Conservation (phyloP, 1,140 invertebrate species). For the Drosophila persimilis region DNA sequence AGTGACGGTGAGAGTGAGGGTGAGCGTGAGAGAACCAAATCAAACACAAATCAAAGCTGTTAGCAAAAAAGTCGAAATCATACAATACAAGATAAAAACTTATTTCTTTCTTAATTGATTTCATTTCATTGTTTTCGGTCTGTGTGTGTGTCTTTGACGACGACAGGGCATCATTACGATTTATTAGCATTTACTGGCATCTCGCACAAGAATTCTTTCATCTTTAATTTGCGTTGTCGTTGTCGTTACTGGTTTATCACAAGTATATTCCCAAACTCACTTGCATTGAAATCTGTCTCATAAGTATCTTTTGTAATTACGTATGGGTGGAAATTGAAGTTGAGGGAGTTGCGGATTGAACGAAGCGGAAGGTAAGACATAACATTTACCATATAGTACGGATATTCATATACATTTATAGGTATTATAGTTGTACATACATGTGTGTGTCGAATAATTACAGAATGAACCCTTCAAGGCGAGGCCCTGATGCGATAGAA, state of each 20-base stretch:
- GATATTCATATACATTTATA: conserved; percentile 35
- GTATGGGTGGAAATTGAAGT: conserved; percentile 47
- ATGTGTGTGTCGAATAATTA: conserved; percentile 42
- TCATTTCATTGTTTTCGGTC: conserved; percentile 45
- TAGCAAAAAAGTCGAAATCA: conserved; percentile 69
- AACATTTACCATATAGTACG: conserved; percentile 51
- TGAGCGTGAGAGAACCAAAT: conserved; percentile 56
- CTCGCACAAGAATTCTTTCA: conserved; percentile 23
- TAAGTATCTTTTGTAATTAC: conserved; percentile 83
- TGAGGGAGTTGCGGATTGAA: conserved; percentile 40
- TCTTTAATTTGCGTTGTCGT: conserved; percentile 42
- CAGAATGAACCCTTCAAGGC: conserved; percentile 39
- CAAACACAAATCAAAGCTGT: conserved; percentile 72
- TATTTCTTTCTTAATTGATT: conserved; percentile 57
- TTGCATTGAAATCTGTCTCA: conserved; percentile 83
- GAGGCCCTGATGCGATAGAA: conserved; percentile 17
- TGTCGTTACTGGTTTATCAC: conserved; percentile 50
- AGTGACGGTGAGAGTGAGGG: conserved; percentile 43
- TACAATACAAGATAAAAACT: conserved; percentile 69
- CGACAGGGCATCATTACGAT: conserved; percentile 35
- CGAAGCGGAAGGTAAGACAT: conserved; percentile 62
- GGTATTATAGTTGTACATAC: conserved; percentile 4
- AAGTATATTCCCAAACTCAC: conserved; percentile 82
- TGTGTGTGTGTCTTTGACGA: conserved; percentile 39
- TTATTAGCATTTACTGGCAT: conserved; percentile 22